Base-by-base conservation (phyloP, 2,888 invertebrate genomes). In the Dichetophora obliterata region DNA sequence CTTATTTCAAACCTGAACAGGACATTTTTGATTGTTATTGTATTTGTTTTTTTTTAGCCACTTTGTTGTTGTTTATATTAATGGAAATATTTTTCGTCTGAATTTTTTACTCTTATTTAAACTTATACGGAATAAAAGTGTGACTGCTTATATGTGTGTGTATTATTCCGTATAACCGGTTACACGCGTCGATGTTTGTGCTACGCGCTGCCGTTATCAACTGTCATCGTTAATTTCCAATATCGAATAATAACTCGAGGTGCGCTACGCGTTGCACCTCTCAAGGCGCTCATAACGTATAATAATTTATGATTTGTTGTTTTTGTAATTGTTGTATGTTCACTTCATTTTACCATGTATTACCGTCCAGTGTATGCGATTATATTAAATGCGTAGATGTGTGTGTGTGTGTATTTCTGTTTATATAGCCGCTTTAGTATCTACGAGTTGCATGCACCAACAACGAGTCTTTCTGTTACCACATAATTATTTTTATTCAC, bases 201-300 rank as follows among this genome's bases (percentile, higher is more conserved):
- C 82, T 81, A 79, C 82, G 82, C 83, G 82, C 81, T 82, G 80
- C 82, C 82, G 83, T 83, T 83, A 84, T 82, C 83, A 83, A 85
- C 84, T 85, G 84, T 84, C 85, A 84, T 83, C 83, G 82, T 82
- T 81, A 80, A 79, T 78, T 82, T 80, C 82, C 78, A 80, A 81
- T 82, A 82, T 80, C 77, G 81, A 81, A 80, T 82, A 82, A 81
- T 82, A 82, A n/a, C 34, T 31, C 54, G 70, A n/a, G 19, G 48
- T 50, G 54, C 70, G 48, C 59, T 77, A 50, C 59, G 22, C 24
- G 24, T 52, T 43, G 31, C 65, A 65, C 68, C 43, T 70, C 72
- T 72, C 75, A 57, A 57, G 61, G 57, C 77, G 69, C 73, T 75
- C 75, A 77, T 74, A 75, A 70, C 57, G 75, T 75, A 54, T 63